Percentiles rank a stretch among this genome's conserved stretches.
phyloP scores from a whole-genome alignment of 2,113 vertebrate genomes.

The Antechinus stuartii region DNA sequence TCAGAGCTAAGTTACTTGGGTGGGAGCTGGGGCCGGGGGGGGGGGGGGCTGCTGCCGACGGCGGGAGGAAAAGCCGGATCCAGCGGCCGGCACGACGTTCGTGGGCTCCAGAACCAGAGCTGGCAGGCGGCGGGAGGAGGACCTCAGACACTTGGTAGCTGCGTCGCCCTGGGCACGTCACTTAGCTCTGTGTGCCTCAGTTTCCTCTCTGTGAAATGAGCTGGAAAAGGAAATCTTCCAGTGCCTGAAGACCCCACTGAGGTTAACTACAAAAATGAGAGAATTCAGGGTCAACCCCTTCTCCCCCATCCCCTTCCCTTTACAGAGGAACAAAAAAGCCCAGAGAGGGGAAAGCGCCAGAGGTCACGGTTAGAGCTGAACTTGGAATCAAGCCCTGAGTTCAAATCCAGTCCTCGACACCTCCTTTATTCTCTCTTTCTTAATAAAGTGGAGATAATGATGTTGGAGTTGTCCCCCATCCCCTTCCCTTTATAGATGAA shows the following conservation, averaged over 20 bases:
- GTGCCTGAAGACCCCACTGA: too few relatives aligned
- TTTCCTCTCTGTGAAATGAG: too few relatives aligned
- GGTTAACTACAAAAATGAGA: too few relatives aligned
- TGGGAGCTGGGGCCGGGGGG: background rate
- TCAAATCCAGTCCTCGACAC: too few relatives aligned
- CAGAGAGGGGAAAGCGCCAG: background rate
- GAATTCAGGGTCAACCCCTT: background rate
- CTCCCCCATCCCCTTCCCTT: too few relatives aligned
- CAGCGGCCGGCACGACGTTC: background rate
- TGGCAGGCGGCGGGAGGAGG: too few relatives aligned
- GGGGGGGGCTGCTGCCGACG: too few relatives aligned
- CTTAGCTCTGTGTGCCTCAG: too few relatives aligned
- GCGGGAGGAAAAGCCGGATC: background rate
- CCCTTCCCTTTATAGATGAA: background rate
- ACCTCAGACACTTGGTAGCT: background rate
- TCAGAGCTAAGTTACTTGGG: background rate
- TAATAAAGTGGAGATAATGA: background rate
- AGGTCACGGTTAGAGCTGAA: background rate
- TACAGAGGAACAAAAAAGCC: background rate
- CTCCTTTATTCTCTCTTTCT: background rate
- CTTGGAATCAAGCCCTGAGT: background rate
- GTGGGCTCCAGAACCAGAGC: background rate
- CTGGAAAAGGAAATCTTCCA: too few relatives aligned
- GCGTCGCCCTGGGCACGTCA: background rate
- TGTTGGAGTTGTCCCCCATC: background rate